A percentile compares a stretch with the other conserved stretches of the same genome.
Evolutionary conservation across 1,140 invertebrate species (phyloP).

Genomic region (Drosophila pallidifrons): DNA sequence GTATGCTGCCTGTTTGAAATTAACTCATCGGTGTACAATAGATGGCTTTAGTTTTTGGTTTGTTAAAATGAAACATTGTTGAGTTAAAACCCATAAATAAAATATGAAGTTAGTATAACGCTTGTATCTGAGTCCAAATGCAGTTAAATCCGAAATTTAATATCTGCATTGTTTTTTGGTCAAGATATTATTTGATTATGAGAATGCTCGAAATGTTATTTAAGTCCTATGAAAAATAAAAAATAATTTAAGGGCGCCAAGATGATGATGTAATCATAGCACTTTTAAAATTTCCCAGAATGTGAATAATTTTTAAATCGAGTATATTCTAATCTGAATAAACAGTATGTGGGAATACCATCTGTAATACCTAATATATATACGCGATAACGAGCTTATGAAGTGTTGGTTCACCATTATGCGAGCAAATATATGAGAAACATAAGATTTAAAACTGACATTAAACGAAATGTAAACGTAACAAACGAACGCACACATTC

Average conservation of each 20-base stretch:
- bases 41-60: slow-evolving; percentile 18
- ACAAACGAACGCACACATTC: slow-evolving; percentile 57
- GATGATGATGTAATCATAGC: neutral
- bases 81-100: slow-evolving; percentile 44
- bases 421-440: slow-evolving; percentile 39
- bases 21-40: neutral
- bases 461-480: slow-evolving; percentile 46
- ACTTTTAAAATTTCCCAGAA: neutral
- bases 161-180: neutral
- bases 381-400: slow-evolving; percentile 4
- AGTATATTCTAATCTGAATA: neutral
- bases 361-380: slow-evolving; percentile 4
- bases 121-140: slow-evolving; percentile 14
- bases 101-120: neutral
- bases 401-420: slow-evolving; percentile 26
- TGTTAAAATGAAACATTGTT: slow-evolving; percentile 41
- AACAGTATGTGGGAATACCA: too few relatives aligned
- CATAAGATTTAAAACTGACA: slow-evolving; percentile 34
- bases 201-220: neutral
- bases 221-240: neutral
- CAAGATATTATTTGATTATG: neutral
- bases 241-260: neutral
- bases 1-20: neutral
- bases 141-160: neutral
- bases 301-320: neutral